Percentiles rank a stretch among this genome's conserved stretches.
Conservation (phyloP, 2,888 invertebrate species). For the Podotricha telesiphe region DNA sequence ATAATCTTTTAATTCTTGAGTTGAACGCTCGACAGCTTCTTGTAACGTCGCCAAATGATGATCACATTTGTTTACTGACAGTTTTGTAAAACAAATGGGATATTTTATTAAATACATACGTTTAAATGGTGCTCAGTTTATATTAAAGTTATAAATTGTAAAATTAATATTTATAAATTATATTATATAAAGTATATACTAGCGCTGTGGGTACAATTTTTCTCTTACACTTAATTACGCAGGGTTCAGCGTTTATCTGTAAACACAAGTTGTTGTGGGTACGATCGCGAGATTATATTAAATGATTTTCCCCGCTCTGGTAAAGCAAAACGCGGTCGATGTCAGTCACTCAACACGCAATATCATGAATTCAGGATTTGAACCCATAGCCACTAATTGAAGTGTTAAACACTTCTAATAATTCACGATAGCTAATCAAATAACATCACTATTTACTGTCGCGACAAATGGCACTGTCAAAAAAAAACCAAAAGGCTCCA, state of each 20-base stretch:
- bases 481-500: background rate
- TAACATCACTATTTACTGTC: background rate
- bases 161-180: too few species aligned
- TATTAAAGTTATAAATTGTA: background rate
- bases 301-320: too few species aligned
- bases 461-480: background rate
- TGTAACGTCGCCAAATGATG: slow-evolving; percentile 55
- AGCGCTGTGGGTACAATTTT: background rate
- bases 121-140: background rate
- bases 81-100: slow-evolving; percentile 68
- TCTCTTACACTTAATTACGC: background rate
- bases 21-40: slow-evolving; percentile 45
- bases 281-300: too few species aligned
- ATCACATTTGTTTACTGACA: slow-evolving; percentile 64
- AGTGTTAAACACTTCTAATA: background rate
- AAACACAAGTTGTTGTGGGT: too few species aligned
- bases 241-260: too few species aligned
- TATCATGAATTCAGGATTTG: too few species aligned
- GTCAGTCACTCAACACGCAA: too few species aligned
- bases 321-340: too few species aligned
- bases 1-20: slow-evolving; percentile 42
- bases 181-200: background rate
- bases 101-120: slow-evolving; percentile 66
- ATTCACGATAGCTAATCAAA: background rate
- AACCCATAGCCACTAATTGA: background rate